Base-by-base conservation (phyloP, 2,113 vertebrate species). In the Ellobius talpinus region DNA sequence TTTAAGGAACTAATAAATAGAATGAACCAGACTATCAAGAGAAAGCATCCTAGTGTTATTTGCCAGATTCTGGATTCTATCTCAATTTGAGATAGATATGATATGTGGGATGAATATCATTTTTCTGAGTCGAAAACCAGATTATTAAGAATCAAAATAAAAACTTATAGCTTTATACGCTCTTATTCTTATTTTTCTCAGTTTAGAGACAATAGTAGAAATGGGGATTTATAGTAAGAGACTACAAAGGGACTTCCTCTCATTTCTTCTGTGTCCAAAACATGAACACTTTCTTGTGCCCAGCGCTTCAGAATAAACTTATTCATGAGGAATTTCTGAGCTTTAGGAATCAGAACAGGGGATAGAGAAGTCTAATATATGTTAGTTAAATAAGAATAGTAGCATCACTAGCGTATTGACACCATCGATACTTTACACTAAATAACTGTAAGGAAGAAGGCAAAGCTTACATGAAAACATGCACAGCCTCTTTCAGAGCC, bases 381-480 rank as follows among this genome's bases (percentile, higher is more conserved):
- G 17, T 36, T 72, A 52, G 26, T 68, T 42, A 90, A 90, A 76
- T 45, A 91, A 84, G 29, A 91, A 50, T 66, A 89, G 63, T 70
- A 21, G 9, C 91, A 3, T 94, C 73, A 84, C 21, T n/a, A 26
- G n/a, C 1, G 1, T 65, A 65, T 31, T 17, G 94, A 74, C 7
- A 39, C 0, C 50, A 42, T 73, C 47, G 96, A 96, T 26, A 74
- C 45, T 93, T 79, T 70, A 68, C 1, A n/a, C 12, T 33, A 55
- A 97, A 95, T 26, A 81, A 63, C 19, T 26, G 2, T 68, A 91
- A 76, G 87, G 93, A 97, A 73, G 4, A 33, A 31, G 42, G 14
- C 24, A 39, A 91, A 65, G 84, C 79, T 90, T 88, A 72, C 95
- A 4, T 79, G 77, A 95, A 63, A n/a, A 78, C 7, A 42, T 42